Evolutionary conservation across 2,797 vertebrate genomes (phyloP).

Genomic region (Sebastiscus albofasciatus): DNA sequence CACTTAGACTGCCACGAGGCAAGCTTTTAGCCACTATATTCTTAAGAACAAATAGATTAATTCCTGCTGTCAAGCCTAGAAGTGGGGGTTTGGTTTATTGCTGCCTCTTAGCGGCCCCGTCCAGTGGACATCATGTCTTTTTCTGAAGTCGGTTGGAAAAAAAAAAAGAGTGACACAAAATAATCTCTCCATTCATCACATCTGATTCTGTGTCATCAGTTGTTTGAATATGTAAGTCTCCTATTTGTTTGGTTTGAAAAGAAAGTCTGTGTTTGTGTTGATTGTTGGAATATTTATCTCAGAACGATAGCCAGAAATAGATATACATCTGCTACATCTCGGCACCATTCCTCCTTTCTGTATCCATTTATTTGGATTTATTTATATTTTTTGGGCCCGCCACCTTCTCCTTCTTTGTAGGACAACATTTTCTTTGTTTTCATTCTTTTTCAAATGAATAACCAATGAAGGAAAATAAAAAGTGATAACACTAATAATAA

Average conservation of each 20-base stretch:
- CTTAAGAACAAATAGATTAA: constrained; percentile 30
- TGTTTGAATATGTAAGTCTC: background rate
- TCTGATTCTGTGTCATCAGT: constrained; percentile 6
- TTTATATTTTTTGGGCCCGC: too few relatives aligned
- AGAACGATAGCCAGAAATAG: background rate
- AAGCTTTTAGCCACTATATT: constrained; percentile 37
- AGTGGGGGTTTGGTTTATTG: background rate
- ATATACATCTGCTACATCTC: background rate
- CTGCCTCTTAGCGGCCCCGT: constrained; percentile 4
- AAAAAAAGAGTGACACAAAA: constrained; percentile 12
- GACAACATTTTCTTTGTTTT: too few relatives aligned
- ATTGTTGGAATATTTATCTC: background rate
- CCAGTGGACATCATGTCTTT: constrained; percentile 10
- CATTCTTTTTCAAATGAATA: too few relatives aligned
- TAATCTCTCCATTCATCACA: constrained; percentile 4
- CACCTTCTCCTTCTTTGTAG: too few relatives aligned
- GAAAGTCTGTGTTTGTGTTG: background rate
- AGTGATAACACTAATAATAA: too few relatives aligned
- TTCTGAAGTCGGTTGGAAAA: background rate
- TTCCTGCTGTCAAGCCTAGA: constrained; percentile 8
- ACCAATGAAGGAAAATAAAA: too few relatives aligned
- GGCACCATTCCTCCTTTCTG: background rate
- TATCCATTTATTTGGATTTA: background rate
- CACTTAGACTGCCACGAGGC: constrained; percentile 24
- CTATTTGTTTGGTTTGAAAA: background rate